Evolutionary conservation across 2,888 invertebrate genomes (phyloP).

Genomic region (Drosophila melanosoma): DNA sequence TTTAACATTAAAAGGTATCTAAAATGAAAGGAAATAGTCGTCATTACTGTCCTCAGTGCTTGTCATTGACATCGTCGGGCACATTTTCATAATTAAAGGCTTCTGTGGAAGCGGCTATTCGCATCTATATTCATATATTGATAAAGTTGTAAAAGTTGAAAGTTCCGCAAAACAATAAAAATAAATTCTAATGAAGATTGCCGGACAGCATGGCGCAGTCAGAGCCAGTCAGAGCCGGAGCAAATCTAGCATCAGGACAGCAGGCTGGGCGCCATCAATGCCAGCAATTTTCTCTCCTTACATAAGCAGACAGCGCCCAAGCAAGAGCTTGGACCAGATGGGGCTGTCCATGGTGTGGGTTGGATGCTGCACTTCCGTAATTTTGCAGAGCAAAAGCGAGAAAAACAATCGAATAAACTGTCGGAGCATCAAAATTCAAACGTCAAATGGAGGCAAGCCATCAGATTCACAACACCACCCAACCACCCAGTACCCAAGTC

Average conservation of each 20-base stretch:
- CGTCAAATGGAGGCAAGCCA: constrained; percentile 71
- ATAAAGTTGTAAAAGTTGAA: constrained; percentile 81
- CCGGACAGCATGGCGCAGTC: constrained; percentile 77
- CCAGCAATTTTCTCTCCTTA: constrained; percentile 76
- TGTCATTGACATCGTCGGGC: constrained; percentile 19
- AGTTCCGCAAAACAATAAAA: constrained; percentile 81
- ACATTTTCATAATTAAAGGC: constrained; percentile 76
- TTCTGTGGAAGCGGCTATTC: constrained; percentile 43
- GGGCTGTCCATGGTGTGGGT: constrained; percentile 21
- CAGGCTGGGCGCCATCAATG: constrained; percentile 72
- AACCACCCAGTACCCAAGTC: constrained; percentile 23
- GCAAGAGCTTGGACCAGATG: constrained; percentile 28
- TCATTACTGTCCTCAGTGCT: constrained; percentile 2
- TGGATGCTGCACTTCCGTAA: constrained; percentile 78
- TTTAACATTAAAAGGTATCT: not conserved
- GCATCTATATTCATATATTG: constrained; percentile 80
- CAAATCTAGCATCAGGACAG: constrained; percentile 29
- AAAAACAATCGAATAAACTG: constrained; percentile 83
- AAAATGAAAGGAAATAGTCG: not conserved
- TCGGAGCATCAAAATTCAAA: constrained; percentile 81
- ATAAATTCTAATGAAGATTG: constrained; percentile 79
- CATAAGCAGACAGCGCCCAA: constrained; percentile 48
- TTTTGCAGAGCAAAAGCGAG: constrained; percentile 75
- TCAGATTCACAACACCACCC: constrained; percentile 24
- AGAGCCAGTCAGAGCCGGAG: constrained; percentile 11